Percentiles rank a stretch among this genome's conserved stretches.
Evolutionary conservation across 2,797 vertebrate species (phyloP).

Genomic region (Dipus sagitta): DNA sequence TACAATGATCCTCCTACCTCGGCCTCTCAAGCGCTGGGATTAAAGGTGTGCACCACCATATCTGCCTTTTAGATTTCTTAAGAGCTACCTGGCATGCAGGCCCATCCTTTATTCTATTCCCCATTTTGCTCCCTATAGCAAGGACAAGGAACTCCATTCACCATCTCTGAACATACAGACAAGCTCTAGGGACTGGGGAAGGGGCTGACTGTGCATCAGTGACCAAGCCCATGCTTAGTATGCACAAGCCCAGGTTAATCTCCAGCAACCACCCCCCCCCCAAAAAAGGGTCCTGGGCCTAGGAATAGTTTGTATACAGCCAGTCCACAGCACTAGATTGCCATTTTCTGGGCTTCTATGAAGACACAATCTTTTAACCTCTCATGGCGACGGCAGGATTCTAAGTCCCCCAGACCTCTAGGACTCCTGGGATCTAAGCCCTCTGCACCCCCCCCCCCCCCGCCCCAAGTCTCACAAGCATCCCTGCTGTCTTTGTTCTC

Average conservation of each 20-base stretch:
- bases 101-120: neutral
- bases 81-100: neutral
- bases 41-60: no score
- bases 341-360: neutral
- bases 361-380: neutral
- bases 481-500: neutral
- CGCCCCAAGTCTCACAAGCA: neutral
- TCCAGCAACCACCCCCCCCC: neutral
- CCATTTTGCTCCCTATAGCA: constrained; percentile 12
- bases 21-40: neutral
- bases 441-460: neutral
- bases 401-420: neutral
- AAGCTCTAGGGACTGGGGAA: neutral
- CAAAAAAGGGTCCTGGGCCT: neutral
- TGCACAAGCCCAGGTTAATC: neutral
- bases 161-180: neutral
- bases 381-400: neutral
- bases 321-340: neutral
- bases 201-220: neutral
- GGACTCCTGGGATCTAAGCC: neutral
- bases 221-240: neutral
- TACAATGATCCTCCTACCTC: neutral
- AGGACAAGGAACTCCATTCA: neutral
- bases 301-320: neutral
- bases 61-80: neutral